Evolutionary conservation across 2,888 invertebrate species (phyloP), one percentile per base, ranked within the genome.

Genomic region (Andrena marginata): DNA sequence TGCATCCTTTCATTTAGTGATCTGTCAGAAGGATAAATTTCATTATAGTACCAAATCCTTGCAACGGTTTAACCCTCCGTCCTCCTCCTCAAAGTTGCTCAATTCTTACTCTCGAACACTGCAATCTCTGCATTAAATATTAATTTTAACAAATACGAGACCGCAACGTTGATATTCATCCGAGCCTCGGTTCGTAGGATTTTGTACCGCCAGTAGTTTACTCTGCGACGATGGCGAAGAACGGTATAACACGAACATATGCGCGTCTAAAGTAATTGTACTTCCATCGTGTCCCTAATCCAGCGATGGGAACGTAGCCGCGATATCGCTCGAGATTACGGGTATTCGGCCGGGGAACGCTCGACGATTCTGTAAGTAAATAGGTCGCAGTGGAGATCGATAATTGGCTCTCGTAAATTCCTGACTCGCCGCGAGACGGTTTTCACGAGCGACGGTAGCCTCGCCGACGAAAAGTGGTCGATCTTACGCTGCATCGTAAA

Each of bases 401-500:
- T 82, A 75, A 87, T 81, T 77, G 63, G 69, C 67, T 49, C 42
- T 75, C 60, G 82, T 84, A 78, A 75, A 75, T 79, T 73, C 63
- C 35, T 13, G 20, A 54, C 42, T 64, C 54, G 16, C 26, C 23
- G 59, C 67, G 26, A 33, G 54, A 68, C 84, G 33, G 29, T 69
- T 68, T 51, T 56, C 20, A 33, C 20, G 48, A 26, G 26, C n/a
- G 29, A 8, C n/a, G 35, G 31, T 48, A 64, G 79, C 59, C 48
- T 51, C 67, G 67, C 48, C 54, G 64, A 75, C 72, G 77, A 67
- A 72, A 77, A 79, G 56, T 73, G 60, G 54, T 68, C 72, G 77
- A 60, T 78, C 64, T 74, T 62, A 81, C 59, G 56, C 62, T 29
- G 60, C 68, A 54, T 60, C 80, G 82, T 89, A 88, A 89, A 91